Base-by-base conservation (phyloP, 2,888 invertebrate species). In the Agonopterix arenella region DNA sequence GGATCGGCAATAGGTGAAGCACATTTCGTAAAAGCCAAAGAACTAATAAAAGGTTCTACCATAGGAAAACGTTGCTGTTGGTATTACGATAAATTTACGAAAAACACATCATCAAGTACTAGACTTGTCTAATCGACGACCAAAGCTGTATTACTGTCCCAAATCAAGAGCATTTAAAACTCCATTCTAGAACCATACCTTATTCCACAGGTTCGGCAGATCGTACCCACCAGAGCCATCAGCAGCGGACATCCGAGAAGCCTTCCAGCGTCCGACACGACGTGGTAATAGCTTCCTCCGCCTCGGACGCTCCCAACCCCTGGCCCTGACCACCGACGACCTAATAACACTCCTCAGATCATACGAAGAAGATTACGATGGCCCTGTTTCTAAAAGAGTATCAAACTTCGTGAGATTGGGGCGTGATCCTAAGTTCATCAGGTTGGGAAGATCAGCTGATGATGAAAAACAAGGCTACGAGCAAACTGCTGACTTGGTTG, bases 381-480 rank as follows among this genome's bases (percentile, higher is more conserved):
- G 55, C 0, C 76, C 83, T 0, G 47, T 62, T 7, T 57, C 70
- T 2, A 86, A 88, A 57, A 71, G 84, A 41, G 81, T 73, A 0
- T 61, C 83, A 2, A 76, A 72, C 48, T 89, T 89, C 58, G 70
- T 89, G 8, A 66, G 89, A 11, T 74, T 88, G 1, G 89, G 88
- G 3, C 72, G 89, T 0, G 79, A 83, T 47, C 84, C 83, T 8
- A 88, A 84, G 56, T 90, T 90, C 63, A 80, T 90, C 56, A 70
- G 90, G 8, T 76, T 90, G n/a, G 90, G 90, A 1, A 72, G 90
- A 47, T 76, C 85, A 1, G 58, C 56, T 4, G 78, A 77, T 1
- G 82, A 83, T 0, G 79, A 80, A 0, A 77, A 71, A n/a, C 50
- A 51, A 4, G 70, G 61, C 2, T 64, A 62, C 5, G 78, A 81